A percentile compares a stretch with the other conserved stretches of the same genome.
These are phyloP conservation scores for Saccostrea cuccullata DNA, from an alignment of 1,140 invertebrate species.

Conservation along the genomic window DNA sequence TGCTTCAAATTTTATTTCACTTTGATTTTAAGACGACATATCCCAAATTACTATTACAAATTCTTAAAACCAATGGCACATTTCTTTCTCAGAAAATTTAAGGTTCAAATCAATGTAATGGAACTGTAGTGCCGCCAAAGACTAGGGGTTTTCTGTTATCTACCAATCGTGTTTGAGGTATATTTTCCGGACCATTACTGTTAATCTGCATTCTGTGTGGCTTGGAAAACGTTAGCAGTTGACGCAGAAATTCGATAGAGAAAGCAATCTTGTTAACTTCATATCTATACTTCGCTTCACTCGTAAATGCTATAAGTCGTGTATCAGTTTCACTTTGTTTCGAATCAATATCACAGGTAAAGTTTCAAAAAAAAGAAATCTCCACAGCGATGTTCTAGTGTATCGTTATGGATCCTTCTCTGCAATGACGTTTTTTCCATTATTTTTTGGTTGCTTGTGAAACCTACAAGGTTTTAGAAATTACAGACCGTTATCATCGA, in stretches of 20 bases:
- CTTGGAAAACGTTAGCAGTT: not conserved
- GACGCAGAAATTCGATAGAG: not conserved
- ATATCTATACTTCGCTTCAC: slow-evolving; percentile 7
- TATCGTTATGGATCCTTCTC: not conserved
- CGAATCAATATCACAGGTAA: slow-evolving; percentile 7
- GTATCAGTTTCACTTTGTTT: not conserved
- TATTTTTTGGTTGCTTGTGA: too few relatives aligned
- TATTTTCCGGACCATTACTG: not conserved
- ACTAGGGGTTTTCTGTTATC: too few relatives aligned
- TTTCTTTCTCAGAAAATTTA: too few relatives aligned
- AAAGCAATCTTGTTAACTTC: not conserved
- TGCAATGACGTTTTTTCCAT: not conserved
- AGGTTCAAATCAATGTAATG: too few relatives aligned
- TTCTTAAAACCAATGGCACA: too few relatives aligned
- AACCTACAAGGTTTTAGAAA: not conserved
- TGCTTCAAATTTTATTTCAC: too few relatives aligned
- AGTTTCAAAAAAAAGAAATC: not conserved
- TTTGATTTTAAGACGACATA: too few relatives aligned
- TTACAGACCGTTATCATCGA: not conserved
- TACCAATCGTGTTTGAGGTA: not conserved
- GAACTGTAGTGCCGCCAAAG: too few relatives aligned
- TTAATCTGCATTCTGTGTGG: not conserved
- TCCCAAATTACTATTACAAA: too few relatives aligned
- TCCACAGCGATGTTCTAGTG: not conserved
- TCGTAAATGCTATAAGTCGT: not conserved